phyloP scores from a whole-genome alignment of 2,113 vertebrate species.

The Myanophis thanlyinensis region DNA sequence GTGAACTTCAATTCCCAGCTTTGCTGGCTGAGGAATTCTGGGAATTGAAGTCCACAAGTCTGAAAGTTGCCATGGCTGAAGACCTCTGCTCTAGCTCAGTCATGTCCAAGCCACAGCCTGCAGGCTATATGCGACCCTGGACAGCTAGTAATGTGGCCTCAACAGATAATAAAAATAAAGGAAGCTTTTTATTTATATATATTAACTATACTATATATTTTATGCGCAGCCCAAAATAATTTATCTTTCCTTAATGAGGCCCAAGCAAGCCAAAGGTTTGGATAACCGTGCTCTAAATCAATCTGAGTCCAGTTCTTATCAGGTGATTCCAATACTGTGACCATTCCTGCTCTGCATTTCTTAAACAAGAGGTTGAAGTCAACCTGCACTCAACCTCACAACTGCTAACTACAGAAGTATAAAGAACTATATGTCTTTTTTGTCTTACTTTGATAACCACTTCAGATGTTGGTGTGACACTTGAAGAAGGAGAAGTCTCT shows the following conservation, averaged over 20 bases:
- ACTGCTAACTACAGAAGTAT: not conserved
- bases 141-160: not conserved
- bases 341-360: not conserved
- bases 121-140: not conserved
- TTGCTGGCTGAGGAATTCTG: too few relatives aligned
- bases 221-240: not conserved
- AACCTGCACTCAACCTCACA: not conserved
- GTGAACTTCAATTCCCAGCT: too few relatives aligned
- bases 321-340: not conserved
- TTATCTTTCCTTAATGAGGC: not conserved
- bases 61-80: too few relatives aligned
- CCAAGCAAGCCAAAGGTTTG: not conserved
- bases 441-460: slow-evolving; percentile 71
- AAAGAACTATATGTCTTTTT: not conserved
- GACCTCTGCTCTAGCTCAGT: too few relatives aligned
- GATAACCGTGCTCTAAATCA: not conserved
- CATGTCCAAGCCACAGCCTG: not conserved
- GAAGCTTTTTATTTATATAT: not conserved
- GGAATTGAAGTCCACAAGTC: too few relatives aligned
- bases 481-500: slow-evolving; percentile 46
- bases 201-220: not conserved
- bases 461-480: slow-evolving; percentile 56
- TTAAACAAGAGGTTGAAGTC: not conserved
- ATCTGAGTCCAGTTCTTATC: not conserved
- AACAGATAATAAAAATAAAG: too few relatives aligned